Percentiles rank a stretch among this genome's conserved stretches.
phyloP scores from a whole-genome alignment of 2,113 vertebrate species.

The Uropsilus gracilis region DNA sequence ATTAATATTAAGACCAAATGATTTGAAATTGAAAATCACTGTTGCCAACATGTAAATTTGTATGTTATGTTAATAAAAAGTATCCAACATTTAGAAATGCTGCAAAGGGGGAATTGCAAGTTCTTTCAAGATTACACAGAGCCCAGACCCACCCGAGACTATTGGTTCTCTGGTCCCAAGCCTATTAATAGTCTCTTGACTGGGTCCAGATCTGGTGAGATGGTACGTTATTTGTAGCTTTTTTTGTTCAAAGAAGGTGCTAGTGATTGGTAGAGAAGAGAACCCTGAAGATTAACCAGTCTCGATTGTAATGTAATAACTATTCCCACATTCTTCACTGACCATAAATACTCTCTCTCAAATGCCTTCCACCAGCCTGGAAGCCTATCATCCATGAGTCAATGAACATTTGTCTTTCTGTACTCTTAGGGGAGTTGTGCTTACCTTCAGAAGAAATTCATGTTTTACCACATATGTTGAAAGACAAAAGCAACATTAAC shows the following conservation, averaged over 20 bases:
- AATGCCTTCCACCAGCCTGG: background rate
- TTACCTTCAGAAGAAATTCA: background rate
- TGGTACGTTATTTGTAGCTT: background rate
- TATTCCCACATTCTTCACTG: background rate
- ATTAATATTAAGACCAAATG: conserved; percentile 51
- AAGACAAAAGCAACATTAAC: background rate
- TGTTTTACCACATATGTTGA: background rate
- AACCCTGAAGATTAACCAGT: background rate
- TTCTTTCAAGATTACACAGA: background rate
- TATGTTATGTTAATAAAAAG: conserved; percentile 52
- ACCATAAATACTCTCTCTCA: background rate
- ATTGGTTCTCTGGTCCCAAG: background rate
- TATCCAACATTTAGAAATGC: conserved; percentile 36
- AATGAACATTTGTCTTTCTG: background rate
- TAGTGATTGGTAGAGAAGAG: background rate
- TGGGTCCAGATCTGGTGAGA: background rate
- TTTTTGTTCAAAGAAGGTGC: conserved; percentile 35
- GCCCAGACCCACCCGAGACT: background rate
- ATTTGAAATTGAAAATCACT: conserved; percentile 39
- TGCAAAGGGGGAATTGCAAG: background rate
- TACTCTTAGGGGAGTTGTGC: background rate
- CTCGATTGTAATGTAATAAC: background rate
- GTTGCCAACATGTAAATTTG: conserved; percentile 68
- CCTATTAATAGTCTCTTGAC: background rate
- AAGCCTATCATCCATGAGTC: background rate